Percentiles rank a stretch among this genome's conserved stretches.
These are phyloP conservation scores for Sebastes matsubarae DNA, from an alignment of 2,797 vertebrate species.

Conservation along the genomic window DNA sequence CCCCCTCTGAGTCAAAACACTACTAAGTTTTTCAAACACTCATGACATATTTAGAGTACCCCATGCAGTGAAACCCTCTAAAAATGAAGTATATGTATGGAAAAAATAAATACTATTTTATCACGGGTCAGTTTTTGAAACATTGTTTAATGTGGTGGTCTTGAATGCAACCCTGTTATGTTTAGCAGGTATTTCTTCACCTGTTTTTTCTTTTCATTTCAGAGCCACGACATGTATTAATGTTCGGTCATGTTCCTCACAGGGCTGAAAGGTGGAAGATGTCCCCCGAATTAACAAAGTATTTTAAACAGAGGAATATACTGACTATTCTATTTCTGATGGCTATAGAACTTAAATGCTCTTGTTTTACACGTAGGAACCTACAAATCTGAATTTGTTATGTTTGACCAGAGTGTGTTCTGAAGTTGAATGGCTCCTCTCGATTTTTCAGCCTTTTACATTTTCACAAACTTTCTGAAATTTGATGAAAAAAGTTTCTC, in stretches of 20 bases:
- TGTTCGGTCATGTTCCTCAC: slow-evolving; percentile 49
- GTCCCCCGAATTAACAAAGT: slow-evolving; percentile 29
- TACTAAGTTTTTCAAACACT: slow-evolving; percentile 63
- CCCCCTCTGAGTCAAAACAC: slow-evolving; percentile 66
- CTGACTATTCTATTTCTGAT: slow-evolving; percentile 39
- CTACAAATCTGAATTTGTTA: slow-evolving; percentile 40
- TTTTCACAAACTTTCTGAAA: slow-evolving; percentile 70
- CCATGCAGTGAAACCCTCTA: slow-evolving; percentile 73
- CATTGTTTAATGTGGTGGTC: slow-evolving; percentile 70
- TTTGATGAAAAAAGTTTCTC: slow-evolving; percentile 66
- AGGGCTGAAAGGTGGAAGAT: slow-evolving; percentile 43
- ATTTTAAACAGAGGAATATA: slow-evolving; percentile 39
- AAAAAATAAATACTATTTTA: slow-evolving; percentile 80
- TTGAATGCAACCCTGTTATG: slow-evolving; percentile 67
- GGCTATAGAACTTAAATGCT: slow-evolving; percentile 58
- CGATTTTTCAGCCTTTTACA: slow-evolving; percentile 67
- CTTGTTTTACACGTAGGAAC: slow-evolving; percentile 42
- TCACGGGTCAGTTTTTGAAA: slow-evolving; percentile 74
- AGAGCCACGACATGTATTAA: slow-evolving; percentile 58
- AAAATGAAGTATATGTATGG: slow-evolving; percentile 72
- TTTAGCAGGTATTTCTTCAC: slow-evolving; percentile 41
- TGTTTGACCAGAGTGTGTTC: slow-evolving; percentile 43
- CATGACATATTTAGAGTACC: slow-evolving; percentile 69
- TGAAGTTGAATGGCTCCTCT: slow-evolving; percentile 43
- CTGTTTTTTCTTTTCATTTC: slow-evolving; percentile 36